Base-by-base conservation (phyloP, 1,140 invertebrate genomes). In the Pemphigus obesinymphae region DNA sequence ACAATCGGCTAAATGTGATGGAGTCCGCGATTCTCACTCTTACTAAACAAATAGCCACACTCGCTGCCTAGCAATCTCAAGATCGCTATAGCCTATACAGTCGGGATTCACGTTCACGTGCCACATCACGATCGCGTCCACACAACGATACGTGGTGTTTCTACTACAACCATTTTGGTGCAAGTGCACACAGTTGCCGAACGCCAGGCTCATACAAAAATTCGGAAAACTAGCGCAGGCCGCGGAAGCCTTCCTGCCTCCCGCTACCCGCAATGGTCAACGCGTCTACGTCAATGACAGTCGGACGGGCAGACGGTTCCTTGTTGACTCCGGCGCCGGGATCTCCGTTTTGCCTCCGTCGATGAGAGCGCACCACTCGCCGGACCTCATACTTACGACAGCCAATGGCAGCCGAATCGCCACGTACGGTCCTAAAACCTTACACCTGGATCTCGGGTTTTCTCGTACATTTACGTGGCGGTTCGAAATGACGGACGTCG, bases 371-470 rank as follows among this genome's bases (percentile, higher is more conserved):
- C 37, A 0, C 7, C 20, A 15, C 13, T 26, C 40, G 1, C 26
- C 40, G 17, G 43, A 75, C 20, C n/a, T 53, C 6, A 26, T 29
- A 7, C 45, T 43, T 6, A 85, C 86, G 84, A 83, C 83, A 6
- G 55, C 76, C 0, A 81, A 81, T 13, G 76, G 53, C 34, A 81
- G 2, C 0, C 17, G 29, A 0, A 81, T 81, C 10, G 20, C 29
- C 2, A 81, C 76, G 15, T 81, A 58, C 23, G 76, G 76, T 2
- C 45, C 23, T 6, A 29, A 50, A 20, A 40, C 29, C 6, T 17
- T 81, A 1, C 29, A 81, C 3, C 40, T 37, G 3, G 11, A 50
- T 29, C 53, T 81, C 15, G 61, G 48, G 17, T 81, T 81, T 55
- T 6, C 53, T 29, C 13, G 76, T 81, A 10, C 26, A 40, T 23